Base-by-base conservation (phyloP, 2,888 invertebrate species). In the Mythimna impura region DNA sequence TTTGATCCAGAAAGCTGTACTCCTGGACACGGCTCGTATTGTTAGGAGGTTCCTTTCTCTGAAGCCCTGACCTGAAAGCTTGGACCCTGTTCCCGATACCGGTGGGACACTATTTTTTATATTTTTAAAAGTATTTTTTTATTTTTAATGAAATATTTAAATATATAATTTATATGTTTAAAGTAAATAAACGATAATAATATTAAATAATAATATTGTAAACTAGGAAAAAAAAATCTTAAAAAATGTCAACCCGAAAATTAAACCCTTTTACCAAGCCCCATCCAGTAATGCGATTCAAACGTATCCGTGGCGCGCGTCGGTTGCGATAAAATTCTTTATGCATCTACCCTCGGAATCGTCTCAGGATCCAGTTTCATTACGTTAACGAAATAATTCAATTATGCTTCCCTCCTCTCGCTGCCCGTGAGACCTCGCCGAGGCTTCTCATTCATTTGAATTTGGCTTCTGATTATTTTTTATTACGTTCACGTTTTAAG, bases 331-430 rank as follows among this genome's bases (percentile, higher is more conserved):
- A 91, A 93, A 94, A 93, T 93, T 93, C 93, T 93, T 94, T 92
- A 93, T 93, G 94, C 91, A 93, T 89, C 91, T 91, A 89, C 89
- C 90, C 87, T 89, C 84, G 89, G 90, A 92, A 93, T 91, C 90
- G 91, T 91, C 92, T 89, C 91, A 90, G 91, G 90, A 92, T 93
- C 91, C 92, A 91, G 93, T 94, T 94, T 94, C 93, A 94, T 95
- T 94, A 93, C 92, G 92, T 90, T 95, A 94, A 92, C 93, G 92
- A 93, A 94, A 94, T 94, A 93, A 94, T 95, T 94, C 93, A 93
- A 94, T 94, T 94, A 94, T 89, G 89, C 87, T 88, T 85, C 69
- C 66, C 75, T 77, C 71, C 73, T 72, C 68, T 66, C 76, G 78
- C 81, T 52, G 66, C 76, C 83, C 55, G 66, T 76, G 74, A 71